Base-by-base conservation (phyloP, 2,888 invertebrate genomes). In the Magallana nippona region DNA sequence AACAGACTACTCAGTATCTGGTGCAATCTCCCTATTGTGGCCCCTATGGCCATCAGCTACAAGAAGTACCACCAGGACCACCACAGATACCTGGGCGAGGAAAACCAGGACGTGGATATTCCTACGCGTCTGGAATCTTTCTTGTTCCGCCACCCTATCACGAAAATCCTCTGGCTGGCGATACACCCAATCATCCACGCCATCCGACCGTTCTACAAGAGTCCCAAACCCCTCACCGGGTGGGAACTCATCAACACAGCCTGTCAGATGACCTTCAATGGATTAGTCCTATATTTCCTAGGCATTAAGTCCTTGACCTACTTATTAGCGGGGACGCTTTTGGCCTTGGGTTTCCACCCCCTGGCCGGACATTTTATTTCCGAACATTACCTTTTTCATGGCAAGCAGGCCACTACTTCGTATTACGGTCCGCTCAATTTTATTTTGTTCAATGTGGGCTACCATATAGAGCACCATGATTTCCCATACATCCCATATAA, bases 341-440 rank as follows among this genome's bases (percentile, higher is more conserved):
- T 94, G 78, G 93, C 92, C 0, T 85, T 94, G 3, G 94, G 94
- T 0, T 88, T 93, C 17, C 94, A 94, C 85, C 94, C 94, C 0
- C 87, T 93, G 32, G 91, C 94, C 10, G 94, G 94, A 0, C 94
- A 94, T 86, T 94, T 94, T 85, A 94, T 94, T 60, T 93, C 94
- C 0, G 94, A 94, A 86, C 94, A 94, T 87, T 94, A 94, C 82
- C 89, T 93, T 13, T 94, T 93, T 88, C 89, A 90, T 32, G 88
- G 86, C 13, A 92, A 88, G n/a, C 92, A 93, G 79, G 94, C 93
- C 8, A 94, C 94, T 0, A 91, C 91, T 82, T 93, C 93, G 15
- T 94, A 94, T 87, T 94, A 94, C 85, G 94, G 94, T n/a, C 93
- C 93, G 2, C 89, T 94, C 10, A 94, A 94, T 88, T 90, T 90